Evolutionary conservation across 1,140 invertebrate genomes (phyloP).

Genomic region (Aphelinus certus): DNA sequence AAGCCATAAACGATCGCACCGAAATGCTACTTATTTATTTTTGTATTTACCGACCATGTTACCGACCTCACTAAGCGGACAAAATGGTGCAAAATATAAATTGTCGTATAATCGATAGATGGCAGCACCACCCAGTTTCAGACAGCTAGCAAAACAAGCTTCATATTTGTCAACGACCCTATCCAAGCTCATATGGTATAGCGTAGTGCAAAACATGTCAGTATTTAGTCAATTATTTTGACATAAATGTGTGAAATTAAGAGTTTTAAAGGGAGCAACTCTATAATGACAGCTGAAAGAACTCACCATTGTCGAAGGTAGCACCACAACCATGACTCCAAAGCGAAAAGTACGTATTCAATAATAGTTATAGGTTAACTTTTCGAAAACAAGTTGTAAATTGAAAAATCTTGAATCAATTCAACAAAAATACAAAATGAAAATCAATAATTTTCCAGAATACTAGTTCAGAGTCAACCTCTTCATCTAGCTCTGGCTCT

Average conservation of each 20-base stretch:
- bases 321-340: slow-evolving; percentile 57
- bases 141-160: slow-evolving; percentile 9
- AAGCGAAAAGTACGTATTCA: slow-evolving; percentile 59
- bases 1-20: no score
- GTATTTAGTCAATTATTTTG: slow-evolving; percentile 38
- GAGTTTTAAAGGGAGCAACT: slow-evolving; percentile 23
- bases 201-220: slow-evolving; percentile 28
- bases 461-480: slow-evolving; percentile 72
- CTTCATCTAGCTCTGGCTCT: slow-evolving; percentile 73
- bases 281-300: slow-evolving; percentile 32
- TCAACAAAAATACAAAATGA: slow-evolving; percentile 4
- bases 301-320: slow-evolving; percentile 41
- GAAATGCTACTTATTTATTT: no score
- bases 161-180: slow-evolving; percentile 39
- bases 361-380: slow-evolving; percentile 33
- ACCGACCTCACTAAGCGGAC: no score
- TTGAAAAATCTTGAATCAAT: not conserved
- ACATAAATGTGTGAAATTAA: slow-evolving; percentile 41
- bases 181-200: slow-evolving; percentile 40
- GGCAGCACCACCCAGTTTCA: slow-evolving; percentile 11
- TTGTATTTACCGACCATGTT: no score
- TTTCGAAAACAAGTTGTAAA: slow-evolving; percentile 26
- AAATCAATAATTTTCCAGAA: slow-evolving; percentile 51
- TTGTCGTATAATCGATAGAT: not conserved
- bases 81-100: no score